Evolutionary conservation across 2,113 vertebrate species (phyloP).

Genomic region (Thunnus maccoyii): DNA sequence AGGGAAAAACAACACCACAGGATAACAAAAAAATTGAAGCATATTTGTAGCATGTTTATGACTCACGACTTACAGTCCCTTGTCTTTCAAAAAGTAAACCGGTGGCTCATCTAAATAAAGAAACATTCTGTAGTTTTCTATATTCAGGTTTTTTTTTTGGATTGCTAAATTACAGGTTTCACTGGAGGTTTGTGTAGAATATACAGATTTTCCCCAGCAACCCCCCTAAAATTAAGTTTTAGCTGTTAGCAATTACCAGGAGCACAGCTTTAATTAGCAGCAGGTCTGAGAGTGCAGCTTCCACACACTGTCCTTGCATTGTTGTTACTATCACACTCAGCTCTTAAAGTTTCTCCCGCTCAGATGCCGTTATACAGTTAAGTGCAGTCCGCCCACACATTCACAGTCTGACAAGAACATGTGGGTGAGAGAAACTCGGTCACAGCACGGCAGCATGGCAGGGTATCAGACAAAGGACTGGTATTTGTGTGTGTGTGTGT

Average conservation of each 20-base stretch:
- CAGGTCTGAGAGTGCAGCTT: constrained; percentile 58
- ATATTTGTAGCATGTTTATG: constrained; percentile 37
- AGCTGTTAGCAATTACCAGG: constrained; percentile 77
- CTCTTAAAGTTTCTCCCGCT: constrained; percentile 14
- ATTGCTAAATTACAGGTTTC: constrained; percentile 73
- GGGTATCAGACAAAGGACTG: constrained; percentile 13
- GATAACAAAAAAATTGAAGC: constrained; percentile 21
- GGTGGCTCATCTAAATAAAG: constrained; percentile 71
- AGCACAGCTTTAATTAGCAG: constrained; percentile 74
- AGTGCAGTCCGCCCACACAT: constrained; percentile 12
- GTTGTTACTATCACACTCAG: background rate
- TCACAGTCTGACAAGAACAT: constrained; percentile 32
- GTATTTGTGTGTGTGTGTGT: constrained; percentile 3
- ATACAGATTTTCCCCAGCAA: constrained; percentile 71
- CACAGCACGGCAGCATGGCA: background rate
- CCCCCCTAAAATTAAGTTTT: constrained; percentile 76
- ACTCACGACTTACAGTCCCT: constrained; percentile 55
- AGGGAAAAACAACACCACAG: constrained; percentile 3
- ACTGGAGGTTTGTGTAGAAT: constrained; percentile 64
- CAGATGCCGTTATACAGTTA: constrained; percentile 28
- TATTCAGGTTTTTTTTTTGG: constrained; percentile 64
- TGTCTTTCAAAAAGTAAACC: constrained; percentile 63
- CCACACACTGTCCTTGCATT: constrained; percentile 27
- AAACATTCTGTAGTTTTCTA: constrained; percentile 63
- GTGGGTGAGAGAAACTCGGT: constrained; percentile 43